Evolutionary conservation across 1,140 invertebrate genomes (phyloP), one percentile per base, ranked within the genome.

Genomic region (Panulirus ornatus): DNA sequence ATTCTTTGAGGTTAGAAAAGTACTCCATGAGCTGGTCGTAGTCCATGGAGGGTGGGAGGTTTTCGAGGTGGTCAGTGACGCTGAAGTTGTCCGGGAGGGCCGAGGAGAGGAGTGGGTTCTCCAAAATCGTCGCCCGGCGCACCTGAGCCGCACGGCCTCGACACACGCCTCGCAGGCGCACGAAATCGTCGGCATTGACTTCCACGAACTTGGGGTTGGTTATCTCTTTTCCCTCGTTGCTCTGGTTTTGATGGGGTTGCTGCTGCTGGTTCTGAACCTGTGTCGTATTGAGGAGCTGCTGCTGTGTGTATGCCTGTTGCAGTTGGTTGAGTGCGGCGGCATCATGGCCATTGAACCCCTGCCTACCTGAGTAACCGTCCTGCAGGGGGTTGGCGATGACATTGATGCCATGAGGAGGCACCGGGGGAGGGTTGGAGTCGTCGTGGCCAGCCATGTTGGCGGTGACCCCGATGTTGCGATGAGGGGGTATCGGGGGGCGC

Each of bases 21-120:
- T 99, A 98, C 93, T 98, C 97, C 97, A 98, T 98, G 93, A 99
- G 97, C 95, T 99, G 97, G 93, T 99, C 97, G 94, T 99, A 99
- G 94, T 99, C 97, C 97, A 99, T 98, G 92, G 97, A 97, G 89
- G 97, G 95, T 92, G 96, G 96, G 22, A 97, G 97, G 94, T 71
- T 95, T 95, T 40, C 94, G 93, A 99, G 97, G 95, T 99, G 97
- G 93, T 98, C 97, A 94, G 99, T 98, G 94, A 98, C 97, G 97
- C 98, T 98, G 92, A 97, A 97, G 91, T 97, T 95, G 92, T 96
- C 96, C 14, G 97, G 97, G 94, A 70, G 95, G 22, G 92, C 92
- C 22, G 93, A 91, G 19, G 92, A 92, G 94, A 96, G 97, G 96
- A 97, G 97, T 3, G 97, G 97, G 94, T 97, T 98, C 83, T 97